Base-by-base conservation (phyloP, 37 sponge, comb jelly and placozoan genomes). In the Halichondria panicea region DNA sequence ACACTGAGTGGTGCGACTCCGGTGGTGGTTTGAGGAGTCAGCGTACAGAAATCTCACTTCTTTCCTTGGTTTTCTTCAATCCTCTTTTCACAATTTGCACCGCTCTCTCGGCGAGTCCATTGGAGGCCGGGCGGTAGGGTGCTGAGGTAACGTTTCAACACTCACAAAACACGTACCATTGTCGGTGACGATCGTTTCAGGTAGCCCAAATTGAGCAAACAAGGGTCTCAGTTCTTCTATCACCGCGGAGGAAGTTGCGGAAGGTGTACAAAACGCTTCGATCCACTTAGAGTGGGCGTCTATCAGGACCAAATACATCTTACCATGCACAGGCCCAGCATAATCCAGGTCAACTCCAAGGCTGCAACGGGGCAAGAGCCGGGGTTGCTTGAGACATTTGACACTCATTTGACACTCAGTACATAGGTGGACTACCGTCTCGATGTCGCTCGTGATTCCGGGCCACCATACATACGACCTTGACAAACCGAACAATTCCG, bases 231-330 rank as follows among this genome's bases (percentile, higher is more conserved):
- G 36, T n/a, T 71, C 57, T 34, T 71, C 57, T 3, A 71, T 55
- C 22, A 57, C 55, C 3, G 57, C 33, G 15, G 44, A 22, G 35
- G 55, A 6, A 35, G 57, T 54, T 5, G 57, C 61, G 28, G 75
- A 28, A 5, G 43, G 9, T 53, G 53, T 63, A 8, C 27, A 60
- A 56, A 8, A 56, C 38, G 38, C 70, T 55, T 83, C 84, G 5
- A 83, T 53, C 84, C 76, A 83, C 39, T 83, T 83, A 5, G 84
- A 66, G 46, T 76, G 76, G 12, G 70, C 84, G 43, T 76, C 78
- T 22, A 84, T 52, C 7, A 84, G 9, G n/a, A 72, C 36, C 13
- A 81, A 61, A 59, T 37, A 72, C 66, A 74, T 76, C 44, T 76
- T 63, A 1, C 68, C 79, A 40, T n/a, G 15, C 13, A 68, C 25